Evolutionary conservation across 2,888 invertebrate genomes (phyloP).

Genomic region (Pseudoips prasinana): DNA sequence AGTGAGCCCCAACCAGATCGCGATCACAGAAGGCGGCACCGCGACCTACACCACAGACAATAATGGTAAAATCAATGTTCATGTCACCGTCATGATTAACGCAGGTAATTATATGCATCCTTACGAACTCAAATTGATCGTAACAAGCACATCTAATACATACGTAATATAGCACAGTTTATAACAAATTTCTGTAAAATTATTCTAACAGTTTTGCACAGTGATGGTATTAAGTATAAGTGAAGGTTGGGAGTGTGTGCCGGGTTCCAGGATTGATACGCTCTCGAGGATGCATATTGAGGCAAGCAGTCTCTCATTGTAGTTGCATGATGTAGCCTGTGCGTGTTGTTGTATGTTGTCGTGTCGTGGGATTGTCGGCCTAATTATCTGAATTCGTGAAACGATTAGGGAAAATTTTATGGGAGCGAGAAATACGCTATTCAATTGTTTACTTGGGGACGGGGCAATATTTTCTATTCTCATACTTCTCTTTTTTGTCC

Average conservation of each 20-base stretch:
- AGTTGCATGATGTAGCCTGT: constrained; percentile 50
- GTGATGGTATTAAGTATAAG: constrained; percentile 61
- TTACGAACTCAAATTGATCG: constrained; percentile 59
- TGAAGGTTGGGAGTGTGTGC: constrained; percentile 57
- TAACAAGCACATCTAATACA: constrained; percentile 49
- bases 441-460: no score
- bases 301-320: constrained; percentile 70
- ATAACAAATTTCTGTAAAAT: constrained; percentile 52
- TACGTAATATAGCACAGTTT: constrained; percentile 48
- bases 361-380: constrained; percentile 17
- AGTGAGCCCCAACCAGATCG: constrained; percentile 72
- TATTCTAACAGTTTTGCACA: constrained; percentile 75
- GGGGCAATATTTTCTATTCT: no score
- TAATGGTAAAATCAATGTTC: constrained; percentile 94
- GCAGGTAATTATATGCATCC: constrained; percentile 84
- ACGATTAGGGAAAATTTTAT: no score
- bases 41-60: constrained; percentile 86
- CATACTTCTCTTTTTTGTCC: no score
- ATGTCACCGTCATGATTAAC: constrained; percentile 93
- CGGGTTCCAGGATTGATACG: constrained; percentile 52
- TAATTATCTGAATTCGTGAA: no score
- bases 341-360: constrained; percentile 20
- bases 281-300: constrained; percentile 79
- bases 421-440: no score
- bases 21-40: constrained; percentile 73